These are phyloP conservation scores for Labrus mixtus DNA, from an alignment of 2,113 vertebrate genomes.

Conservation along the genomic window DNA sequence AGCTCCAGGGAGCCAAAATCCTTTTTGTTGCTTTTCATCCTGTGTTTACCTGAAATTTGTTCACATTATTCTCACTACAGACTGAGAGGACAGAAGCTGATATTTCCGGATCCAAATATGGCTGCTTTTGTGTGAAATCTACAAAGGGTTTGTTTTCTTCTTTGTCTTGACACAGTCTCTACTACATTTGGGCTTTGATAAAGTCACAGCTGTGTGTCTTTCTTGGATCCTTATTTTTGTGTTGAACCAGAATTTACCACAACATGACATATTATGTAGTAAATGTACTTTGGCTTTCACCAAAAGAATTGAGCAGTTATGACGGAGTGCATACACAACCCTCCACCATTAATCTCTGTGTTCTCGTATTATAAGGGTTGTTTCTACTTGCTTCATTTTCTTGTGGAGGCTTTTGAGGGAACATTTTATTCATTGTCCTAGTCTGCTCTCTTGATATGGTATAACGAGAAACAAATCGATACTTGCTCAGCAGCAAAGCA, in stretches of 20 bases:
- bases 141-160: slow-evolving; percentile 4
- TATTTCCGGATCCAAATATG: background rate
- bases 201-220: slow-evolving; percentile 5
- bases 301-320: background rate
- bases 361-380: slow-evolving; percentile 1
- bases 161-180: background rate
- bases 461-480: slow-evolving; percentile 79
- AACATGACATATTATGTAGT: background rate
- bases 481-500: slow-evolving; percentile 70
- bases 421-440: slow-evolving; percentile 57
- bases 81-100: slow-evolving; percentile 24
- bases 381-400: background rate
- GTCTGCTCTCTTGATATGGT: slow-evolving; percentile 59
- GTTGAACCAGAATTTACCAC: slow-evolving; percentile 1
- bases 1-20: slow-evolving; percentile 38
- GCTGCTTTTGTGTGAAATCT: slow-evolving; percentile 12
- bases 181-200: slow-evolving; percentile 3
- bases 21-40: slow-evolving; percentile 38
- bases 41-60: slow-evolving; percentile 50
- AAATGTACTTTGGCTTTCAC: background rate
- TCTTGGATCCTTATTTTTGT: background rate
- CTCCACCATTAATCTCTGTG: slow-evolving; percentile 6
- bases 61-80: slow-evolving; percentile 28
- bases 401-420: slow-evolving; percentile 30
- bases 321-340: slow-evolving; percentile 6